Conservation (phyloP, 2,113 vertebrate species). For the Grantiella picta region DNA sequence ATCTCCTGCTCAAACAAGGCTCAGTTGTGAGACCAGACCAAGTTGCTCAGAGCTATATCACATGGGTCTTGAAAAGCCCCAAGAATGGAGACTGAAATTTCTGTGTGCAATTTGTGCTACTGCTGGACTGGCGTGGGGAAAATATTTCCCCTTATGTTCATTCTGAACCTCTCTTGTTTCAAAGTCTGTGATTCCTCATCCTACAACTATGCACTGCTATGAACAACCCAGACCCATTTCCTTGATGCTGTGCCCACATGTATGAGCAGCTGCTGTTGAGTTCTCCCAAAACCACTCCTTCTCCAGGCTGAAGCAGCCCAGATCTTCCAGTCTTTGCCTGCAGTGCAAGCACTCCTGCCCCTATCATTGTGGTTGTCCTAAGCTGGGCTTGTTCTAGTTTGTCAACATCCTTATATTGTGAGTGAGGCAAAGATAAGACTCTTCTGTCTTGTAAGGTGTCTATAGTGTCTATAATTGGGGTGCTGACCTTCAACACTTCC, state of each 20-base stretch:
- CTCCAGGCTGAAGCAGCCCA: background rate
- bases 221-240: background rate
- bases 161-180: background rate
- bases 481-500: background rate
- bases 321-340: background rate
- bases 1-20: background rate
- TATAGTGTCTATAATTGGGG: background rate
- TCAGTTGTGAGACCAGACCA: background rate
- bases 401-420: background rate
- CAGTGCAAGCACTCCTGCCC: background rate
- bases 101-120: background rate
- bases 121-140: background rate
- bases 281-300: background rate
- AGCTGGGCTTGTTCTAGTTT: background rate
- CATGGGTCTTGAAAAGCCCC: background rate
- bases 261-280: background rate
- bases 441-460: background rate
- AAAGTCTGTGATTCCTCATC: background rate
- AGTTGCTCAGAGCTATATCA: background rate
- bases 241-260: background rate
- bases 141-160: background rate
- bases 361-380: background rate
- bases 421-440: background rate
- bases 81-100: background rate
- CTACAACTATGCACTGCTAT: background rate